phyloP scores from a whole-genome alignment of 2,888 invertebrate genomes.

The Limnephilus lunatus region DNA sequence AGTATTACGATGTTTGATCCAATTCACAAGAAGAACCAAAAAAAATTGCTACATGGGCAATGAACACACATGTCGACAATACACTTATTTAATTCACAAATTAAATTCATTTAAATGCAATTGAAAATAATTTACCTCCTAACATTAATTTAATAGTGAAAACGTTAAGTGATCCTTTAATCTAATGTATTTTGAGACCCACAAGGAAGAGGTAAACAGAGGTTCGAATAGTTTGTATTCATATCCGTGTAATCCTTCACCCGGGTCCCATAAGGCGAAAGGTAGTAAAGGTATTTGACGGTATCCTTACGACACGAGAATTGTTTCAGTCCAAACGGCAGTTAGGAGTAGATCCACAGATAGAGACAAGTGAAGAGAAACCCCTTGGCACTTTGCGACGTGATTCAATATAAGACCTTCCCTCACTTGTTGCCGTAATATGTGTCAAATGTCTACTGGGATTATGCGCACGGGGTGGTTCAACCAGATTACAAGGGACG shows the following conservation, averaged over 20 bases:
- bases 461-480: constrained; percentile 30
- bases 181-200: neutral
- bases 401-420: constrained; percentile 59
- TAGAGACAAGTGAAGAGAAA: constrained; percentile 46
- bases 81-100: no score
- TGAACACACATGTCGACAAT: no score
- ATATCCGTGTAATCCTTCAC: constrained; percentile 10
- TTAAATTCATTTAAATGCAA: no score
- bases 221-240: neutral
- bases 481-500: constrained; percentile 8
- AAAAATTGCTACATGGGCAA: no score
- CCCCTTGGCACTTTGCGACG: constrained; percentile 58
- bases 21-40: no score
- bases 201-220: neutral
- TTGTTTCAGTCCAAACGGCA: constrained; percentile 52
- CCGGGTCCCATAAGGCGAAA: constrained; percentile 35
- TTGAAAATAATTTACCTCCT: no score
- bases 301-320: constrained; percentile 41
- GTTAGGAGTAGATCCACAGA: constrained; percentile 30
- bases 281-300: constrained; percentile 9
- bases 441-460: constrained; percentile 50
- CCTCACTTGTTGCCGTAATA: constrained; percentile 59
- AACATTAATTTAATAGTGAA: neutral
- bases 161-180: neutral
- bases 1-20: no score